phyloP scores from a whole-genome alignment of 2,797 vertebrate genomes.

The Zalophus californianus region DNA sequence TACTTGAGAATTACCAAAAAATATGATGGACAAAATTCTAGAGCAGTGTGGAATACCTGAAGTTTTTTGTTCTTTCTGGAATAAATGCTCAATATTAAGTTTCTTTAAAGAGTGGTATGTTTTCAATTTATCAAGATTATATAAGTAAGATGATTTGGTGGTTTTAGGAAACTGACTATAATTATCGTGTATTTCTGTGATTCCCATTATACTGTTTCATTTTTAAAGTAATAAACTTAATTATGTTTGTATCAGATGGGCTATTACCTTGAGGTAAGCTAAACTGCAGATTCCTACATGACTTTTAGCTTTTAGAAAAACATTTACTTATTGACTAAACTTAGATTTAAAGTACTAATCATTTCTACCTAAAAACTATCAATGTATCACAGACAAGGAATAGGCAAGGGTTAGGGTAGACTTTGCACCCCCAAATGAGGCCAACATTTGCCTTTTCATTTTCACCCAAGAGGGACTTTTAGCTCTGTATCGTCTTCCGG shows the following conservation, averaged over 20 bases:
- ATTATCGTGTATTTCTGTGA: background rate
- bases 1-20: background rate
- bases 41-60: background rate
- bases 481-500: background rate
- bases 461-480: background rate
- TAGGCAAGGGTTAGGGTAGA: background rate
- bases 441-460: background rate
- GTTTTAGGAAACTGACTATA: constrained; percentile 13
- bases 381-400: background rate
- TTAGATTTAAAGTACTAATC: constrained; percentile 3
- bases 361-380: constrained; percentile 3
- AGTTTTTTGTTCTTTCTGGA: background rate
- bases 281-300: background rate
- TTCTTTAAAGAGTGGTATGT: background rate
- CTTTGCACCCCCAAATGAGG: background rate
- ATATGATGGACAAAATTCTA: background rate
- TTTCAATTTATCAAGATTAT: background rate
- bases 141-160: background rate
- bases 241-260: background rate
- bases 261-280: background rate
- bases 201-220: background rate
- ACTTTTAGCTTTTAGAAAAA: constrained; percentile 20
- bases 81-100: constrained; percentile 19
- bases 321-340: background rate
- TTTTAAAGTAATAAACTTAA: constrained; percentile 23